A percentile compares a stretch with the other conserved stretches of the same genome.
These are phyloP conservation scores for Marcusenius ussheri DNA, from an alignment of 2,113 vertebrate species.

Conservation along the genomic window DNA sequence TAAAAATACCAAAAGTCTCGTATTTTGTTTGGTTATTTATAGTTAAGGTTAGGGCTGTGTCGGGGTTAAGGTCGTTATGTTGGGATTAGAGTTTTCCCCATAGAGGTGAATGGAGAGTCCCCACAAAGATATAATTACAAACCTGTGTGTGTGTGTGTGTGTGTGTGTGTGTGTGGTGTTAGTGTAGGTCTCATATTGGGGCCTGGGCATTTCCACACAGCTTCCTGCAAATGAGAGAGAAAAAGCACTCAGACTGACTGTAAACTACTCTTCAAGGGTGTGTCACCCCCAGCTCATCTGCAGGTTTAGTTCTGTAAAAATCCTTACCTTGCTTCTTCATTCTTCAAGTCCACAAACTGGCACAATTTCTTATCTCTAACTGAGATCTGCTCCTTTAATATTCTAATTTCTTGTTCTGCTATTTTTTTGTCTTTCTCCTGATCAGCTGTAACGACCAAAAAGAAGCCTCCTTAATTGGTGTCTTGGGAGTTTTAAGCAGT, in stretches of 20 bases:
- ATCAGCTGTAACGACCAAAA: slow-evolving; percentile 32
- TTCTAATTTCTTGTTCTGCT: slow-evolving; percentile 31
- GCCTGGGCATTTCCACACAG: slow-evolving; percentile 34
- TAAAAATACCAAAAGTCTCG: too few relatives aligned
- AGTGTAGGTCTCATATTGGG: slow-evolving; percentile 15
- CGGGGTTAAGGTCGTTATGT: not conserved
- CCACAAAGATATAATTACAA: not conserved
- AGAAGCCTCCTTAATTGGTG: not conserved
- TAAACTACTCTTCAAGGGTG: too few relatives aligned
- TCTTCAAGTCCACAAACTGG: slow-evolving; percentile 39
- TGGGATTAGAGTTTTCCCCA: not conserved
- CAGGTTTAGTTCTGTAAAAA: not conserved
- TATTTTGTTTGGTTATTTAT: too few relatives aligned
- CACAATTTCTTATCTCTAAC: slow-evolving; percentile 53
- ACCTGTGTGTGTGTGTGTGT: not conserved
- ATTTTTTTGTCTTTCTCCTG: slow-evolving; percentile 30
- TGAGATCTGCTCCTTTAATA: slow-evolving; percentile 46
- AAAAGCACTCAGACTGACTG: not conserved
- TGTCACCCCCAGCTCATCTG: not conserved
- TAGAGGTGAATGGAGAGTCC: not conserved
- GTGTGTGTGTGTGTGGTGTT: not conserved
- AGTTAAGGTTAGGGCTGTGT: too few relatives aligned
- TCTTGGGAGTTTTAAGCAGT: not conserved
- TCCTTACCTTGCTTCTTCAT: slow-evolving; percentile 51
- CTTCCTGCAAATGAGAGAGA: slow-evolving; percentile 37